phyloP scores from a whole-genome alignment of 2,797 vertebrate genomes.

The Poeciliopsis presidionis region DNA sequence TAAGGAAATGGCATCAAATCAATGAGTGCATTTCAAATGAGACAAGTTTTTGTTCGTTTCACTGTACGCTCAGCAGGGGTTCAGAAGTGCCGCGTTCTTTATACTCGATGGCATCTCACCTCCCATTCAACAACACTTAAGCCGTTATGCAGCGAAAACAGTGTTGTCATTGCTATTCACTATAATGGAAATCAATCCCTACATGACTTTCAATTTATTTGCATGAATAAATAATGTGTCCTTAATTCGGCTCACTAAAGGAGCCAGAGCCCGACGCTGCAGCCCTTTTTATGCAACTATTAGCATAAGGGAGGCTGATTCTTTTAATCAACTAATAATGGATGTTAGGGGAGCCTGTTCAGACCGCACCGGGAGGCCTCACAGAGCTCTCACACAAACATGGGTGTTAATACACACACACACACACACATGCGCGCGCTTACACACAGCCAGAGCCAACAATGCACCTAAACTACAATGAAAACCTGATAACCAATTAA shows the following conservation, averaged over 20 bases:
- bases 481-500: constrained; percentile 77
- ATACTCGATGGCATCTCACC: constrained; percentile 52
- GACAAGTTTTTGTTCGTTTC: constrained; percentile 23
- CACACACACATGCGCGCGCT: constrained; percentile 11
- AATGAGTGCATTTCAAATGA: constrained; percentile 30
- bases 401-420: background rate
- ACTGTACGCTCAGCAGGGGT: constrained; percentile 16
- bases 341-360: constrained; percentile 78
- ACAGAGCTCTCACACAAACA: constrained; percentile 16
- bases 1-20: constrained; percentile 27
- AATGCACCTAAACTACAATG: constrained; percentile 30
- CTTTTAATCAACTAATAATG: constrained; percentile 81
- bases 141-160: constrained; percentile 51
- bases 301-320: constrained; percentile 78
- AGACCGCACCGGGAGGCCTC: constrained; percentile 71
- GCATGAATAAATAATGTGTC: constrained; percentile 80
- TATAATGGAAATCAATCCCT: constrained; percentile 81
- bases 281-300: constrained; percentile 69
- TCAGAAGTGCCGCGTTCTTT: constrained; percentile 32
- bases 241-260: constrained; percentile 74
- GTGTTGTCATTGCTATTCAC: constrained; percentile 70
- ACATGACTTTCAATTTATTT: constrained; percentile 81
- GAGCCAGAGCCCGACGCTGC: constrained; percentile 48
- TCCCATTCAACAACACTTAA: constrained; percentile 53
- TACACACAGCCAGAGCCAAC: constrained; percentile 14